Base-by-base conservation (phyloP, 53 echinoderm and acorn worm species). In the Echinarachnius parma region DNA sequence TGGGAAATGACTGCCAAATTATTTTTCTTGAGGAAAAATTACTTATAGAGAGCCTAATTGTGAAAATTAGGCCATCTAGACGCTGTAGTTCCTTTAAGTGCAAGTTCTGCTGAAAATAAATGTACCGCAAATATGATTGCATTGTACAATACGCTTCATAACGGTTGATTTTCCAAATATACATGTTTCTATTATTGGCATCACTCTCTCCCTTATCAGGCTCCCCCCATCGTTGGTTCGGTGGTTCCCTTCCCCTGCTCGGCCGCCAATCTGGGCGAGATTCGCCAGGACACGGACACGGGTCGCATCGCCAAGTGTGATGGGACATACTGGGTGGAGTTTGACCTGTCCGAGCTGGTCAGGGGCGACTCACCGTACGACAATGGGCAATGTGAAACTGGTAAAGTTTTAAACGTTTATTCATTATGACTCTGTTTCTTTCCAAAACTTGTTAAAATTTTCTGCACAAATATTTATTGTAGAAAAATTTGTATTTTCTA, bases 291-390 rank as follows among this genome's bases (percentile, higher is more conserved):
- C n/a, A 39, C 60, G 1, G 13, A 48, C 14, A 63, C 78, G 9
- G 83, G 83, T 27, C 21, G 36, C 61, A 15, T 61, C 52, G 62
- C 62, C 25, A 78, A 69, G 27, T 83, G 83, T 45, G 59, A 83
- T 29, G 83, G 83, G 32, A 67, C 18, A 42, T 53, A 32, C 27
- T 83, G 83, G 83, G 32, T 78, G 45, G 78, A 68, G 42, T 77
- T 77, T 42, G 83, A 83, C 25, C 49, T 77, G 39, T 67, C 78
- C 22, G 66, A 83, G 30, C 79, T 67, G 46, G 77, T 77, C 1
- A 63, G 77, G 22, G 77, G 66, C 0, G 63, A 42, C 0, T 52
- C 33, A 1, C 48, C 25, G 26, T 68, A 78, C n/a, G 83, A 83
- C 13, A 31, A 28, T 24, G 83, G 77, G 18, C 70, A 75, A 16